These are phyloP conservation scores for Coptodon bakossiorum DNA, from an alignment of 2,113 vertebrate species.

Conservation along the genomic window DNA sequence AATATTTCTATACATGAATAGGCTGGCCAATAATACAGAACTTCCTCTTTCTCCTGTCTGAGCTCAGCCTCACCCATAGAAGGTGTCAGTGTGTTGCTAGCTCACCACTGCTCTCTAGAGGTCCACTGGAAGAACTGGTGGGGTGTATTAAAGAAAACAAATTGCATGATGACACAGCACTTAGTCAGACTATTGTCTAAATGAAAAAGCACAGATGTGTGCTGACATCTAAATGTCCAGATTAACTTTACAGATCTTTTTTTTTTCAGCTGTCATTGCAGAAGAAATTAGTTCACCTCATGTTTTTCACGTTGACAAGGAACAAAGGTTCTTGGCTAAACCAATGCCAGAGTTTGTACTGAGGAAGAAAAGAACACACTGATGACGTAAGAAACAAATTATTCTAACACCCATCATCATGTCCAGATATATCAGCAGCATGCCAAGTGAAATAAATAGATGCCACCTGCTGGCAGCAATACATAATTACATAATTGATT, in stretches of 20 bases:
- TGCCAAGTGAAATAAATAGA: conserved; percentile 35
- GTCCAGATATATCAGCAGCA: neutral
- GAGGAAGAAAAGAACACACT: neutral
- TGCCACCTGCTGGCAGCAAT: conserved; percentile 76
- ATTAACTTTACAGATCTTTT: neutral
- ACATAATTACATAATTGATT: neutral
- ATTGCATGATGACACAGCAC: neutral
- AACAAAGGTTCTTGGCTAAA: neutral
- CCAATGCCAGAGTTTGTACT: neutral
- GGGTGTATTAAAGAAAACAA: neutral
- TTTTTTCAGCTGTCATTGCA: neutral
- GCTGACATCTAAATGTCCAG: neutral
- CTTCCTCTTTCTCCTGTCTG: neutral
- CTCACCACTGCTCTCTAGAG: neutral
- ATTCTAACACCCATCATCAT: neutral
- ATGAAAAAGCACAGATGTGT: neutral
- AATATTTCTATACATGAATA: conserved; percentile 5
- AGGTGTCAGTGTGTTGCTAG: too few relatives aligned
- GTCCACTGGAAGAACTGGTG: neutral
- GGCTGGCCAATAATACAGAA: neutral
- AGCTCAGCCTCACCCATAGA: neutral
- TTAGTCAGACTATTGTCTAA: neutral
- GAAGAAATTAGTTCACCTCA: neutral
- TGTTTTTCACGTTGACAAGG: neutral
- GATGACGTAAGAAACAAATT: neutral